Conservation (phyloP, 1,140 invertebrate genomes). For the Dendrolimus punctatus region DNA sequence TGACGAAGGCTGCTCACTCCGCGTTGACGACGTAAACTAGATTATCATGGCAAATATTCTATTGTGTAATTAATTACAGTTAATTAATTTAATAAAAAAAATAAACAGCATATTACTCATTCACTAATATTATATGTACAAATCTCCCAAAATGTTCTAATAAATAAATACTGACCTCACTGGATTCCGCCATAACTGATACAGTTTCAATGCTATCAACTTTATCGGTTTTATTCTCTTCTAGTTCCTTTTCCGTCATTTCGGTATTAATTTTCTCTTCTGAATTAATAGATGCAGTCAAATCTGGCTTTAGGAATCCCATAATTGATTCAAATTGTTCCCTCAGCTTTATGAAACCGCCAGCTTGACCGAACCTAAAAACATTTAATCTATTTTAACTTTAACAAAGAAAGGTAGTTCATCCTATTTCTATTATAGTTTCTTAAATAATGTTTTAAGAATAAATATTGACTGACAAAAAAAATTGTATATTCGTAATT, state of each 20-base stretch:
- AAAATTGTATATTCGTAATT: background rate
- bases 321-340: slow-evolving; percentile 84
- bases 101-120: too few relatives aligned
- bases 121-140: background rate
- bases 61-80: slow-evolving; percentile 3
- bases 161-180: slow-evolving; percentile 64
- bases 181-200: slow-evolving; percentile 41
- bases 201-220: slow-evolving; percentile 31
- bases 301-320: slow-evolving; percentile 59
- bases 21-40: slow-evolving; percentile 35
- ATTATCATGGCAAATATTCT: slow-evolving; percentile 11
- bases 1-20: slow-evolving; percentile 53
- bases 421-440: too few relatives aligned
- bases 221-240: slow-evolving; percentile 34
- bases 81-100: too few relatives aligned
- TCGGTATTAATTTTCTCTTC: slow-evolving; percentile 63
- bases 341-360: slow-evolving; percentile 90
- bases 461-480: background rate
- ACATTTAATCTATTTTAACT: too few relatives aligned
- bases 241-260: slow-evolving; percentile 53
- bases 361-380: slow-evolving; percentile 86
- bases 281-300: slow-evolving; percentile 47
- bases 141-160: background rate
- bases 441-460: too few relatives aligned
- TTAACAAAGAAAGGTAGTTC: too few relatives aligned